These are phyloP conservation scores for Polia nebulosa DNA, from an alignment of 2,888 invertebrate species.

Conservation along the genomic window DNA sequence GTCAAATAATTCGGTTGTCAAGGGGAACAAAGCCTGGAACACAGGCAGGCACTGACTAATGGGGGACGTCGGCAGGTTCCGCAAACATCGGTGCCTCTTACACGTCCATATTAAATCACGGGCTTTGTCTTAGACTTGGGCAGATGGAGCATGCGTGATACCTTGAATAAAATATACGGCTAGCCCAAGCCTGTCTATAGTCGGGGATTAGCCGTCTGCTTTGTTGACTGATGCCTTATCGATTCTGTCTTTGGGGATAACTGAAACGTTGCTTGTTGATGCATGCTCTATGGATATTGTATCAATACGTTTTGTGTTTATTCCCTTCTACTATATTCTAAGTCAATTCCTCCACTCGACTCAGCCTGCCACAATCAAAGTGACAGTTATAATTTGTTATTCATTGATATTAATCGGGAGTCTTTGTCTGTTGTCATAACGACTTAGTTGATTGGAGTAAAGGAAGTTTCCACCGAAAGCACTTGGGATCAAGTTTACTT, in stretches of 20 bases:
- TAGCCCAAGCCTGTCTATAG: slow-evolving; percentile 30
- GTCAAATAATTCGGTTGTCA: slow-evolving; percentile 82
- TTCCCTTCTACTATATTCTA: neutral
- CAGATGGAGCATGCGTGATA: slow-evolving; percentile 61
- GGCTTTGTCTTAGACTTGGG: slow-evolving; percentile 71
- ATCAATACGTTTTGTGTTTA: neutral
- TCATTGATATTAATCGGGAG: neutral
- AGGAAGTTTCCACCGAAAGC: neutral
- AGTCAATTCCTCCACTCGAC: neutral
- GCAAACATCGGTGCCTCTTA: slow-evolving; percentile 69
- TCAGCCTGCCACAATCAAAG: neutral
- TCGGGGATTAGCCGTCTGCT: slow-evolving; percentile 36
- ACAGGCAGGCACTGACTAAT: slow-evolving; percentile 75
- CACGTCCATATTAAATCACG: slow-evolving; percentile 79
- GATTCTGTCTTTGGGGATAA: slow-evolving; percentile 35
- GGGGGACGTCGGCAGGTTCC: slow-evolving; percentile 68
- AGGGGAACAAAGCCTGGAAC: slow-evolving; percentile 77
- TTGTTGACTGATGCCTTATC: slow-evolving; percentile 41
- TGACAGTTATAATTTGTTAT: neutral
- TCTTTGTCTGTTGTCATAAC: neutral
- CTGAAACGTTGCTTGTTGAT: slow-evolving; percentile 9
- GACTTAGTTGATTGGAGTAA: neutral
- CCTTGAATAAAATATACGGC: slow-evolving; percentile 61
- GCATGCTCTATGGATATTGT: neutral
- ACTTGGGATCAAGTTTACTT: neutral